phyloP scores from a whole-genome alignment of 2,888 invertebrate species.

The Ornithoptera alexandrae region DNA sequence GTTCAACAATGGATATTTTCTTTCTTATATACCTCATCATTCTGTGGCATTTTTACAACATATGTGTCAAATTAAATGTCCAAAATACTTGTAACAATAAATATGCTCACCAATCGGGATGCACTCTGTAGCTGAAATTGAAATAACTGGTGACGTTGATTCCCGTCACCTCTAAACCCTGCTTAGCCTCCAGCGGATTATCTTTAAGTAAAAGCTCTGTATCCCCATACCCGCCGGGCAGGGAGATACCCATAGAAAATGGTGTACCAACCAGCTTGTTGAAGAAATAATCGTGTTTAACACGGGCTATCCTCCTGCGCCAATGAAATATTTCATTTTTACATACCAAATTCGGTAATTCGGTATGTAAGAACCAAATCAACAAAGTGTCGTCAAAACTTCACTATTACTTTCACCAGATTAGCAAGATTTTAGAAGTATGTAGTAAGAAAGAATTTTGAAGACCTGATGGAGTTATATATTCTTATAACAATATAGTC shows the following conservation, averaged over 20 bases:
- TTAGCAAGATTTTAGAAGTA: too few species aligned
- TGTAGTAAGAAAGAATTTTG: too few species aligned
- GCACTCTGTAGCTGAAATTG: slow-evolving; percentile 87
- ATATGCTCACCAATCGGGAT: slow-evolving; percentile 87
- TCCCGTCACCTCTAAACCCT: slow-evolving; percentile 82
- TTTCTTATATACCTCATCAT: too few species aligned
- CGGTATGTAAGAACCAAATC: too few species aligned
- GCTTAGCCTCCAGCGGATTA: slow-evolving; percentile 85
- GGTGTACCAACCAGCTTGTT: slow-evolving; percentile 90
- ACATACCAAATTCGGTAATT: background rate
- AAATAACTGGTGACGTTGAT: slow-evolving; percentile 87
- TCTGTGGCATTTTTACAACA: too few species aligned
- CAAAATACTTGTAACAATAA: background rate
- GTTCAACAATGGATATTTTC: too few species aligned
- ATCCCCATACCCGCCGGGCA: slow-evolving; percentile 90
- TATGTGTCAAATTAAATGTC: too few species aligned
- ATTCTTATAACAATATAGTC: too few species aligned
- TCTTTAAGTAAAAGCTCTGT: slow-evolving; percentile 88
- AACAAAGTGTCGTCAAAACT: too few species aligned
- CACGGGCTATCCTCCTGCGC: slow-evolving; percentile 84
- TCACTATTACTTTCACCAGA: too few species aligned
- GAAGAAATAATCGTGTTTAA: slow-evolving; percentile 90
- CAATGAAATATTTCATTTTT: background rate
- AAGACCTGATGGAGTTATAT: too few species aligned
- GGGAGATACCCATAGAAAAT: slow-evolving; percentile 91